phyloP scores from a whole-genome alignment of 2,888 invertebrate genomes.

The Eristalis arbustorum region DNA sequence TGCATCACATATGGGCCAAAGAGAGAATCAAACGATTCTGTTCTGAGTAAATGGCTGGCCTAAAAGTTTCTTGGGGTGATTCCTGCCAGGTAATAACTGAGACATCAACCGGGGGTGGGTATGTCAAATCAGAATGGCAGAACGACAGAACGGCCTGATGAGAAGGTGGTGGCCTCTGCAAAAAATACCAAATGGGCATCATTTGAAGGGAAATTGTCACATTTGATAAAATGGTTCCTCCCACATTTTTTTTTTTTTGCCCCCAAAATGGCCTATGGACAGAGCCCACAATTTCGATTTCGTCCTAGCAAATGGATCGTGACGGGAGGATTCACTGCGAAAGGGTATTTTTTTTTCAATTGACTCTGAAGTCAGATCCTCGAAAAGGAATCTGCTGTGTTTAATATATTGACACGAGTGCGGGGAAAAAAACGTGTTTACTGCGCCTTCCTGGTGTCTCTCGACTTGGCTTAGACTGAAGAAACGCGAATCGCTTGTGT shows the following conservation, averaged over 20 bases:
- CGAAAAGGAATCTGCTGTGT: not conserved
- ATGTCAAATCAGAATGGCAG: not conserved
- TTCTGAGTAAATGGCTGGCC: slow-evolving; percentile 54
- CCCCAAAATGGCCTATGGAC: slow-evolving; percentile 7
- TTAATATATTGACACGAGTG: not conserved
- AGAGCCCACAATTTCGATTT: not conserved
- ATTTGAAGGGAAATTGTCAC: slow-evolving; percentile 53
- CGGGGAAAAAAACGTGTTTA: not conserved
- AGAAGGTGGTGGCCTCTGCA: slow-evolving; percentile 1
- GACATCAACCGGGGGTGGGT: slow-evolving; percentile 31
- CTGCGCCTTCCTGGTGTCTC: no score
- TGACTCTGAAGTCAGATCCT: not conserved
- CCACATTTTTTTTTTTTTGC: not conserved
- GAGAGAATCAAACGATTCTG: slow-evolving; percentile 55
- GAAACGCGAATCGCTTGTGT: no score
- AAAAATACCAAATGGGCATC: slow-evolving; percentile 26
- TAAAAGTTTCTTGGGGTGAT: slow-evolving; percentile 45
- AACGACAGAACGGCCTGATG: not conserved
- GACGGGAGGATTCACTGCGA: slow-evolving; percentile 16
- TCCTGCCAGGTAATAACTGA: slow-evolving; percentile 49
- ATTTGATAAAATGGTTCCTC: slow-evolving; percentile 47
- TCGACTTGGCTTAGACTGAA: no score
- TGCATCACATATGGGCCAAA: slow-evolving; percentile 61
- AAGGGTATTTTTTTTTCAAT: not conserved
- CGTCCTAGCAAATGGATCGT: not conserved